Percentiles rank a stretch among this genome's conserved stretches.
phyloP scores from a whole-genome alignment of 2,113 vertebrate genomes.

The Microtus pennsylvanicus region DNA sequence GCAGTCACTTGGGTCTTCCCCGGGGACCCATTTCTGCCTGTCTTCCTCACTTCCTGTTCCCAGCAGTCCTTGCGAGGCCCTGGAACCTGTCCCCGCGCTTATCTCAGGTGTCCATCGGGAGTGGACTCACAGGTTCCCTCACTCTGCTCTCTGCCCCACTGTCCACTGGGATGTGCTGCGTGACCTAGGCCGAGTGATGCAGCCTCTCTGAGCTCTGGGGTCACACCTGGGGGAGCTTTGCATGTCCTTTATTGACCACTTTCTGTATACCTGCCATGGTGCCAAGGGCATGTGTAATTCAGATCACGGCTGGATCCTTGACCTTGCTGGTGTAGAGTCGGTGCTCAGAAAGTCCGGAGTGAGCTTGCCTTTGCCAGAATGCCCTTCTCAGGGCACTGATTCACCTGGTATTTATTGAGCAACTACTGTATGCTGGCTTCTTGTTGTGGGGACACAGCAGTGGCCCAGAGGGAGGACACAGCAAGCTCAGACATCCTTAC shows the following conservation, averaged over 20 bases:
- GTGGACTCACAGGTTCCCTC: background rate
- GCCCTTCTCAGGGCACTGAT: background rate
- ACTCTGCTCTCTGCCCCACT: background rate
- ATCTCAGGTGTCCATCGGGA: background rate
- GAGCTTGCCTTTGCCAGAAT: too few species aligned
- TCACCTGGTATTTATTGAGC: background rate
- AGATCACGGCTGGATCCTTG: accelerated
- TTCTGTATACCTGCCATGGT: background rate
- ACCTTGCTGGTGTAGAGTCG: accelerated
- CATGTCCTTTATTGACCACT: background rate
- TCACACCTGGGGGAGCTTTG: accelerated
- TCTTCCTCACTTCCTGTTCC: background rate
- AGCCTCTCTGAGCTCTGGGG: background rate
- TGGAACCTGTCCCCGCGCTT: background rate
- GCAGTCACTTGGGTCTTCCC: background rate
- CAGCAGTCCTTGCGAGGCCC: background rate
- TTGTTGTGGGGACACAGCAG: background rate
- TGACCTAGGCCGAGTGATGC: background rate
- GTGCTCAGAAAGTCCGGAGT: background rate
- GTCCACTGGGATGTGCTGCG: background rate
- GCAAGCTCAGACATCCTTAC: background rate
- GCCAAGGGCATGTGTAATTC: accelerated
- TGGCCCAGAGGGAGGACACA: background rate
- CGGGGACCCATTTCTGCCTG: background rate
- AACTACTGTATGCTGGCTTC: background rate